A percentile compares a stretch with the other conserved stretches of the same genome.
Evolutionary conservation across 2,113 vertebrate genomes (phyloP).

Genomic region (Oryzias curvinotus): DNA sequence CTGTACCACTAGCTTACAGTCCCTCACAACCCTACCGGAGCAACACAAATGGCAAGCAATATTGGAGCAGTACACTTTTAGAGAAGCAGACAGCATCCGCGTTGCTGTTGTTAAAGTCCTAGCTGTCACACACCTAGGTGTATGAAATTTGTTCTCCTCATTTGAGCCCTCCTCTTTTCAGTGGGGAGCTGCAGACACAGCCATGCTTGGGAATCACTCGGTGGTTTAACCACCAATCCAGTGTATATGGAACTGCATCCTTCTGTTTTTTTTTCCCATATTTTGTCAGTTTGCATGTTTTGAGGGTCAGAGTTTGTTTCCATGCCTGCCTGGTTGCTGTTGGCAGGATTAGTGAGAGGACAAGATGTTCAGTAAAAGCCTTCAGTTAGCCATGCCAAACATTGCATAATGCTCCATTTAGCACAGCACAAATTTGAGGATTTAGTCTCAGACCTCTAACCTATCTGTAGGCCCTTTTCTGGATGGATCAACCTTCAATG

Average conservation of each 20-base stretch:
- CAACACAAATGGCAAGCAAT: no score
- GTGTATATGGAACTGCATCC: not conserved
- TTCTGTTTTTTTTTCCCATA: conserved; percentile 21
- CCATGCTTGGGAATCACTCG: no score
- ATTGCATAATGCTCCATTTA: conserved; percentile 75
- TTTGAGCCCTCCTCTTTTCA: no score
- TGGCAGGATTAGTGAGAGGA: conserved; percentile 75
- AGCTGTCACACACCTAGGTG: no score
- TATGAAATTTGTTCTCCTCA: no score
- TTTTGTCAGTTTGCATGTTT: conserved; percentile 39
- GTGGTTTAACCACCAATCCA: no score
- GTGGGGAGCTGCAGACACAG: no score
- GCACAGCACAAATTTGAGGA: conserved; percentile 67
- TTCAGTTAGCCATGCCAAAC: conserved; percentile 61
- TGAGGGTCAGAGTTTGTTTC: conserved; percentile 61
- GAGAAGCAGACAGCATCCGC: no score
- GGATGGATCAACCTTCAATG: conserved; percentile 54
- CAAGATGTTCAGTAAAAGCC: conserved; percentile 76
- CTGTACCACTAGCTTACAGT: no score
- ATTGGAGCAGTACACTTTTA: no score
- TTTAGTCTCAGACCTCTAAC: conserved; percentile 68
- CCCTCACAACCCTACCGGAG: no score
- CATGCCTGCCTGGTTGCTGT: conserved; percentile 65
- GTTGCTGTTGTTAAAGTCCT: no score
- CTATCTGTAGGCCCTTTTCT: conserved; percentile 56